phyloP scores from a whole-genome alignment of 2,113 vertebrate genomes.

The Synchiropus splendidus region DNA sequence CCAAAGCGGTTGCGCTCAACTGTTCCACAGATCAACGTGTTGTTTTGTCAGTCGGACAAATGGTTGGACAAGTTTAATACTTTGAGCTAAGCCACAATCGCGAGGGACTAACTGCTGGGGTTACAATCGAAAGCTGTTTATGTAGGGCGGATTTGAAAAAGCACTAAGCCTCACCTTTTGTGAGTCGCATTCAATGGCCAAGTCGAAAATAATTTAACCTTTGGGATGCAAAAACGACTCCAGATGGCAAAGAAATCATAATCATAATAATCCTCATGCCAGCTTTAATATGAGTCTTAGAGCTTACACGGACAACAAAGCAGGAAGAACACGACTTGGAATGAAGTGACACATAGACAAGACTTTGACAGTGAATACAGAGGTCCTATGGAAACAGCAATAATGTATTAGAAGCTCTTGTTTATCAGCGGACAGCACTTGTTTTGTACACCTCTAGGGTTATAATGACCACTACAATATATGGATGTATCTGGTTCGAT shows the following conservation, averaged over 20 bases:
- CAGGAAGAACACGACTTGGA: slow-evolving; percentile 37
- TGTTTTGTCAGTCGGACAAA: slow-evolving; percentile 46
- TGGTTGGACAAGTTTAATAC: slow-evolving; percentile 55
- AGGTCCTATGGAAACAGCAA: slow-evolving; percentile 50
- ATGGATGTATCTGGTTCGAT: slow-evolving; percentile 47
- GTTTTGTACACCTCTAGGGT: slow-evolving; percentile 20
- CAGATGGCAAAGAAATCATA: slow-evolving; percentile 33
- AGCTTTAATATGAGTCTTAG: slow-evolving; percentile 45
- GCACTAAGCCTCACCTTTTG: slow-evolving; percentile 61
- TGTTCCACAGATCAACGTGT: slow-evolving; percentile 32
- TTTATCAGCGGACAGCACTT: not conserved
- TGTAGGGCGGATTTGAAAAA: slow-evolving; percentile 57
- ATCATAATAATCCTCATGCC: slow-evolving; percentile 51
- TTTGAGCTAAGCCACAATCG: slow-evolving; percentile 63
- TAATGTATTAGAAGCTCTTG: slow-evolving; percentile 29
- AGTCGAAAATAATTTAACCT: slow-evolving; percentile 57
- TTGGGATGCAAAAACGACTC: slow-evolving; percentile 55
- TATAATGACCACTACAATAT: slow-evolving; percentile 30
- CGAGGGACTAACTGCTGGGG: slow-evolving; percentile 47
- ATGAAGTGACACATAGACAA: slow-evolving; percentile 41
- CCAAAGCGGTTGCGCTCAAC: slow-evolving; percentile 20
- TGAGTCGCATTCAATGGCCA: slow-evolving; percentile 49
- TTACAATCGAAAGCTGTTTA: slow-evolving; percentile 65
- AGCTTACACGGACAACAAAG: slow-evolving; percentile 42
- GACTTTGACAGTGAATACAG: slow-evolving; percentile 42